These are phyloP conservation scores for Anolis sagrei DNA, from an alignment of 2,113 vertebrate genomes.

Conservation along the genomic window DNA sequence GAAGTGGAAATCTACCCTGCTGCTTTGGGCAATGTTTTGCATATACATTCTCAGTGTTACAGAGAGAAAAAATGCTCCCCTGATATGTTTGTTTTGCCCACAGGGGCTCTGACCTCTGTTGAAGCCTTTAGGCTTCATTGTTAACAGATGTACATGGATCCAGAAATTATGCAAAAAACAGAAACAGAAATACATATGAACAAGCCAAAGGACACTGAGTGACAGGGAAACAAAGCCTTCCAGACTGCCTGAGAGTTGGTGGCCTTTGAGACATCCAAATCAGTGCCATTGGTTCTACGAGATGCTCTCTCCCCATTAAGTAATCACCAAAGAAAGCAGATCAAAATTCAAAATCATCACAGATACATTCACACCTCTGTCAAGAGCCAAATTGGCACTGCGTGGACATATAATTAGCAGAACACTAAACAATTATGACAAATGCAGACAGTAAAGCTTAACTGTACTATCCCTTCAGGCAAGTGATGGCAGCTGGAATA, in stretches of 20 bases:
- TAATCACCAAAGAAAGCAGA: not conserved
- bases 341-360: slow-evolving; percentile 27
- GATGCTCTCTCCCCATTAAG: not conserved
- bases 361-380: not conserved
- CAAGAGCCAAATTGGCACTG: slow-evolving; percentile 42
- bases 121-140: not conserved
- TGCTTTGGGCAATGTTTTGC: not conserved
- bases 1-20: not conserved
- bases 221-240: slow-evolving; percentile 30
- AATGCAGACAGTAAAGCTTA: slow-evolving; percentile 46
- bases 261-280: slow-evolving; percentile 26
- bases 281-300: not conserved
- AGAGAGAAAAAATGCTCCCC: slow-evolving; percentile 9
- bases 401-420: slow-evolving; percentile 49
- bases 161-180: slow-evolving; percentile 47
- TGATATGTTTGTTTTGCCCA: slow-evolving; percentile 15
- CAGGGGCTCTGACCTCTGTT: not conserved
- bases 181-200: slow-evolving; percentile 14
- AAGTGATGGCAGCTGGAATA: slow-evolving; percentile 42
- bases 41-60: slow-evolving; percentile 25
- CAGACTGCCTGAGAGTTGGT: not conserved
- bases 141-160: not conserved
- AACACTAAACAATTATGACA: slow-evolving; percentile 55
- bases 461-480: slow-evolving; percentile 33
- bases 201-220: slow-evolving; percentile 39